Percentiles rank a stretch among this genome's conserved stretches.
Evolutionary conservation across 2,888 invertebrate genomes (phyloP).

Genomic region (Megaustenia siamemsis): DNA sequence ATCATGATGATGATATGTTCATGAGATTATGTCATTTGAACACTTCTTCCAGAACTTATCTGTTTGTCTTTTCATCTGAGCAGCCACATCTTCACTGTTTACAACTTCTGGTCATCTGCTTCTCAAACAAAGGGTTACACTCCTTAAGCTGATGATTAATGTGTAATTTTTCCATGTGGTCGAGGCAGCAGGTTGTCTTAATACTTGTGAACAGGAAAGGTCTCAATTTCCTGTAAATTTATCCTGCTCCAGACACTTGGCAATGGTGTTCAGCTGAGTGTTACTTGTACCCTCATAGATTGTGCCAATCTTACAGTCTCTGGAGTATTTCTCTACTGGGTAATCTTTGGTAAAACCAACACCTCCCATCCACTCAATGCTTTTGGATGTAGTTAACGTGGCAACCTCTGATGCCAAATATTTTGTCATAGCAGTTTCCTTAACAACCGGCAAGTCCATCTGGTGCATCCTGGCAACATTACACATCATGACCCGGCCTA

Average conservation of each 20-base stretch:
- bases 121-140: too few relatives aligned
- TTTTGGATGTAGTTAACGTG: slow-evolving; percentile 91
- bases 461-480: slow-evolving; percentile 96
- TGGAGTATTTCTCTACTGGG: slow-evolving; percentile 96
- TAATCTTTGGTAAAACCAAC: slow-evolving; percentile 97
- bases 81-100: too few relatives aligned
- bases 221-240: slow-evolving; percentile 29
- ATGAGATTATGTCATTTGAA: too few relatives aligned
- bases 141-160: too few relatives aligned
- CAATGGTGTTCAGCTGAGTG: slow-evolving; percentile 97
- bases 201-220: too few relatives aligned
- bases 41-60: too few relatives aligned
- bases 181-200: too few relatives aligned
- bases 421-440: slow-evolving; percentile 98
- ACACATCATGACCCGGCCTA: slow-evolving; percentile 92
- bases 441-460: slow-evolving; percentile 89
- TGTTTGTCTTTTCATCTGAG: too few relatives aligned
- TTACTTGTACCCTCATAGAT: slow-evolving; percentile 99
- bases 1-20: too few relatives aligned
- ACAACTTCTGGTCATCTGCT: too few relatives aligned
- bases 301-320: slow-evolving; percentile 97
- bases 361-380: slow-evolving; percentile 98
- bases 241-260: slow-evolving; percentile 86
- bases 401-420: slow-evolving; percentile 92
- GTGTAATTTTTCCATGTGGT: too few relatives aligned